phyloP scores from a whole-genome alignment of 2,797 vertebrate genomes.

The Onychomys torridus region DNA sequence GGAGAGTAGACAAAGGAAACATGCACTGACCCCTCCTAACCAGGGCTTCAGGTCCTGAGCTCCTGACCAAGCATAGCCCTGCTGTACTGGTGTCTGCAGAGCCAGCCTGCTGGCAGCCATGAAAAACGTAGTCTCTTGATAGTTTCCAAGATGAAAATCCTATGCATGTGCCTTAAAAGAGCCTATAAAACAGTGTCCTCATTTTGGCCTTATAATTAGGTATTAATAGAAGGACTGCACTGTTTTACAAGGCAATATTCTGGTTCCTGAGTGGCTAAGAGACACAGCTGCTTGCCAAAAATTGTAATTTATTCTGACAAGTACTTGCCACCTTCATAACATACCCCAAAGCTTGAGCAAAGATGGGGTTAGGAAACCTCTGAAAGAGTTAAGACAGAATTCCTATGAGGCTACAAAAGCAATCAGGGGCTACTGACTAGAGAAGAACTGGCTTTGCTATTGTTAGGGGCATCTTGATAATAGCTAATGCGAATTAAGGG shows the following conservation, averaged over 20 bases:
- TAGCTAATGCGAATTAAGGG: not conserved
- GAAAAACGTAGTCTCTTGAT: constrained; percentile 65
- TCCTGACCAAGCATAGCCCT: not conserved
- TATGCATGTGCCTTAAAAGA: constrained; percentile 80
- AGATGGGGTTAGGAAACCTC: not conserved
- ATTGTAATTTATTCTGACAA: constrained; percentile 71
- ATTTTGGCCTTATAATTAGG: constrained; percentile 83
- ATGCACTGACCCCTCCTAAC: not conserved
- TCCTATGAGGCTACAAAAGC: not conserved
- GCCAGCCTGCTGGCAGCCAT: not conserved
- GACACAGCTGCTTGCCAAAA: constrained; percentile 70
- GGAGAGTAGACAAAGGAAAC: not conserved
- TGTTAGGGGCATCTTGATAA: not conserved
- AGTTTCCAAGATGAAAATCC: constrained; percentile 78
- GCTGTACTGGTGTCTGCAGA: not conserved
- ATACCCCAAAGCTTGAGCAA: constrained; percentile 41
- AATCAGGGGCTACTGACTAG: not conserved
- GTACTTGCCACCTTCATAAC: not conserved
- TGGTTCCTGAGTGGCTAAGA: constrained; percentile 76
- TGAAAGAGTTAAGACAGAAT: constrained; percentile 44
- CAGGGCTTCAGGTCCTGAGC: not conserved
- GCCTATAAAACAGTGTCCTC: constrained; percentile 81
- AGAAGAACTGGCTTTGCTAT: not conserved
- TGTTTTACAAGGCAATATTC: constrained; percentile 77
- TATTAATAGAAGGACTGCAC: constrained; percentile 72